phyloP scores from a whole-genome alignment of 2,113 vertebrate genomes.

The Progne subis region DNA sequence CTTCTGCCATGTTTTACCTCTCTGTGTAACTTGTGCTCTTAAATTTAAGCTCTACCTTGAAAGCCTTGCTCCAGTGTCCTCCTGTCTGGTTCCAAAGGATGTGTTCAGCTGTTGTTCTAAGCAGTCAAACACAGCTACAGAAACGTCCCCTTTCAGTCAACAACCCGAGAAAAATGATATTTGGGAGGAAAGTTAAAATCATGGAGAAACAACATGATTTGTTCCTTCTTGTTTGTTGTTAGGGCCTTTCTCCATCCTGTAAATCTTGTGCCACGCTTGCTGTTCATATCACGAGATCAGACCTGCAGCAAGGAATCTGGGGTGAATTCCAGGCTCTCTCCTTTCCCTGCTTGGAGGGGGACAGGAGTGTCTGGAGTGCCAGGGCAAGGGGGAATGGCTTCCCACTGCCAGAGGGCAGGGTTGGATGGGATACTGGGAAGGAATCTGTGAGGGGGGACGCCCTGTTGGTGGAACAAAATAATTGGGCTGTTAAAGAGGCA shows the following conservation, averaged over 20 bases:
- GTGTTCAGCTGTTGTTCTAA: not conserved
- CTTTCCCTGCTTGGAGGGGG: not conserved
- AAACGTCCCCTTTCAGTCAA: not conserved
- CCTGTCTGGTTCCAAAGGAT: not conserved
- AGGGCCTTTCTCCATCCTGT: not conserved
- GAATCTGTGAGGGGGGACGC: not conserved
- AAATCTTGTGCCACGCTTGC: not conserved
- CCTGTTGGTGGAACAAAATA: not conserved
- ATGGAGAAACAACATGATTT: not conserved
- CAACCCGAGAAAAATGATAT: not conserved
- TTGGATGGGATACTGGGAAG: not conserved
- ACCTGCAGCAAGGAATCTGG: not conserved
- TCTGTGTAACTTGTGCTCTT: not conserved
- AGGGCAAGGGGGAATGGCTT: not conserved
- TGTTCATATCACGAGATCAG: not conserved
- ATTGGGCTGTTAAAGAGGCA: not conserved
- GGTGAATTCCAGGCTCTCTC: not conserved
- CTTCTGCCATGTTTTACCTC: not conserved
- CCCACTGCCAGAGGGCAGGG: not conserved
- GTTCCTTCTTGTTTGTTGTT: not conserved
- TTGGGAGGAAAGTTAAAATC: not conserved
- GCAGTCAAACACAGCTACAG: not conserved
- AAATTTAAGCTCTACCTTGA: not conserved
- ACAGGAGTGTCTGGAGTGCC: not conserved
- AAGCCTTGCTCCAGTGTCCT: not conserved